Conservation (phyloP, 2,888 invertebrate genomes). For the Coleophora deauratella region DNA sequence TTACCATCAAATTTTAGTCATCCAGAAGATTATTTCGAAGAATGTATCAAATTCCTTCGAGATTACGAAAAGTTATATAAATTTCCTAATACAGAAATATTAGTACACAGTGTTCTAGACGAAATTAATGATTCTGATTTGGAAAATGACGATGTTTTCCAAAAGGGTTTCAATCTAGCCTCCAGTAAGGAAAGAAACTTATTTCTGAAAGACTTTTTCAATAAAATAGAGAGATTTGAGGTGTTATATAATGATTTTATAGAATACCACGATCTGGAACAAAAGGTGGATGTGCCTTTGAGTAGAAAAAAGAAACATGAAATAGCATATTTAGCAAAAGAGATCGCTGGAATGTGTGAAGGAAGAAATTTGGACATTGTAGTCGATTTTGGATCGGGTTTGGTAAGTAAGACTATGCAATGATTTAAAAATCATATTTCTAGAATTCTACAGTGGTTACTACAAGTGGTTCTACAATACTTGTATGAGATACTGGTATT, state of each 20-base stretch:
- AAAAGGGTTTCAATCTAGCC: constrained; percentile 22
- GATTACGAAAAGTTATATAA: constrained; percentile 77
- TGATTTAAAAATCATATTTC: too few relatives aligned
- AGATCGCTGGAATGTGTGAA: constrained; percentile 68
- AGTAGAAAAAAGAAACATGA: constrained; percentile 82
- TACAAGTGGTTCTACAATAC: too few relatives aligned
- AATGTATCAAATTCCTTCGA: constrained; percentile 71
- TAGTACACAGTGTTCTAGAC: constrained; percentile 69
- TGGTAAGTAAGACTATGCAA: constrained; percentile 65
- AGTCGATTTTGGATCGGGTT: constrained; percentile 83
- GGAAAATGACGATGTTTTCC: constrained; percentile 26
- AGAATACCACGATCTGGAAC: constrained; percentile 16
- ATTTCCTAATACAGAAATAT: constrained; percentile 77
- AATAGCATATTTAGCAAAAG: constrained; percentile 74
- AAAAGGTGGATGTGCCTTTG: constrained; percentile 46
- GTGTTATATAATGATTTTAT: constrained; percentile 23
- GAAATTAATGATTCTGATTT: constrained; percentile 58
- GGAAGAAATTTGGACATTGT: constrained; percentile 62
- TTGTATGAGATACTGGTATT: too few relatives aligned
- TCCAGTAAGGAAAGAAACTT: constrained; percentile 17
- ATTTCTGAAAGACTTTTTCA: constrained; percentile 34
- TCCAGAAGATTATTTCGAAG: constrained; percentile 68
- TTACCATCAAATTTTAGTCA: constrained; percentile 34
- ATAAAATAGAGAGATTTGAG: constrained; percentile 28
- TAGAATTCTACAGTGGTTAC: not conserved